Conservation (phyloP, 1,140 invertebrate genomes). For the Temnothorax nylanderi region DNA sequence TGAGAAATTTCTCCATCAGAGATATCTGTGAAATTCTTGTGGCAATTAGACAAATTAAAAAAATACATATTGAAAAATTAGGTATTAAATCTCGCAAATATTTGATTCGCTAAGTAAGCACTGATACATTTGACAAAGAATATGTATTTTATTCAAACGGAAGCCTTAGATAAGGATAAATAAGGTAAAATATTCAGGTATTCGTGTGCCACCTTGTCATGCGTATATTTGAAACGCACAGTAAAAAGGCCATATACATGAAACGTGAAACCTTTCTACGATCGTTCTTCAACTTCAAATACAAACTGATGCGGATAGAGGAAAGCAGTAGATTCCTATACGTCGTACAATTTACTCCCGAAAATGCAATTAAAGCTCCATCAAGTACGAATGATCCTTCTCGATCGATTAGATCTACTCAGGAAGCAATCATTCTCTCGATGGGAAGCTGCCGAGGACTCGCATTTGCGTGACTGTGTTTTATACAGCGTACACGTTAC, state of each 20-base stretch:
- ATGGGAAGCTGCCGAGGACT: constrained; percentile 49
- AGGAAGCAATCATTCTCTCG: constrained; percentile 33
- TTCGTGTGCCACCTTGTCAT: constrained; percentile 58
- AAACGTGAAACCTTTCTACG: constrained; percentile 65
- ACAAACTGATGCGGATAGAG: constrained; percentile 73
- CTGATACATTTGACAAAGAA: background rate
- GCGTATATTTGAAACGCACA: constrained; percentile 60
- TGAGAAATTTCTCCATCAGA: too few relatives aligned
- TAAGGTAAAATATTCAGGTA: background rate
- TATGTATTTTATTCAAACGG: background rate
- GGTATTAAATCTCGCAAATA: background rate
- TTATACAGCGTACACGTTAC: constrained; percentile 31
- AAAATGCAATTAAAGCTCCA: constrained; percentile 56
- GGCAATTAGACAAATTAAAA: background rate
- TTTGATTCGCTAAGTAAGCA: too few relatives aligned
- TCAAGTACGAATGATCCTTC: constrained; percentile 45
- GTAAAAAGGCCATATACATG: constrained; percentile 58
- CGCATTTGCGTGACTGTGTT: constrained; percentile 39
- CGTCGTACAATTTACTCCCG: constrained; percentile 60
- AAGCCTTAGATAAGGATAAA: background rate
- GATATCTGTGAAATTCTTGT: background rate
- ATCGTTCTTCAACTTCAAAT: constrained; percentile 72
- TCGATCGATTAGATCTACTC: background rate
- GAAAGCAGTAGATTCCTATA: constrained; percentile 69
- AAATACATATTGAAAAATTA: background rate